Evolutionary conservation across 2,888 invertebrate genomes (phyloP), one percentile per base, ranked within the genome.

Genomic region (Dryadula phaetusa): DNA sequence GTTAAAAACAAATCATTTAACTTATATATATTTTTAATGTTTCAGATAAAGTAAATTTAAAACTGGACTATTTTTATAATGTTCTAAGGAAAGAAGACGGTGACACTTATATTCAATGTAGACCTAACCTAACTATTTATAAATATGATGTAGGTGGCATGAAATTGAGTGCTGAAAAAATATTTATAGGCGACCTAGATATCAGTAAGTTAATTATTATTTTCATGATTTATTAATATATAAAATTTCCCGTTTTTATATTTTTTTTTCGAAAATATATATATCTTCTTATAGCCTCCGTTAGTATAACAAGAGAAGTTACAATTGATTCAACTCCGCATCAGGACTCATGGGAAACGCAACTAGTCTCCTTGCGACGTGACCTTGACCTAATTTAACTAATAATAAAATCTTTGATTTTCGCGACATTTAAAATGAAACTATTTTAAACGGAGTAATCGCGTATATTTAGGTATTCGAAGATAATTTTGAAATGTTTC

Each of bases 171-270:
- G 80, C 78, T 10, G 76, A 83, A 42, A 77, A 74, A 2, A 47
- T 85, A 12, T 80, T 72, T 32, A 32, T 85, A 25, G 82, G 81
- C 42, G 70, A 79, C 0, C 67, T 72, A 34, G 83, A 85, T 64
- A 73, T 79, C 40, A 83, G 85, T 85, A 74, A 82, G 85, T 82
- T 37, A 14, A 18, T 5, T 53, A 32, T 16, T 53, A 32, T 10
- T 53, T 28, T 22, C n/a, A 42, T 6, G 32, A 34, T 8, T 34
- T 34, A 7, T 34, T 34, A 34, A 34, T 8, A 34, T 7, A 8
- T 34, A 34, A 34, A 8, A 28, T 28, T 28, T 28, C 28, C 28
- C 6, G n/a, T n/a, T n/a, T n/a, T n/a, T n/a, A n/a, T n/a, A n/a
- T n/a, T n/a, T n/a, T n/a, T n/a, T n/a, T n/a, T n/a, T n/a, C n/a